Percentiles rank a stretch among this genome's conserved stretches.
Evolutionary conservation across 2,113 vertebrate genomes (phyloP).

Genomic region (Halcyon malimbica): DNA sequence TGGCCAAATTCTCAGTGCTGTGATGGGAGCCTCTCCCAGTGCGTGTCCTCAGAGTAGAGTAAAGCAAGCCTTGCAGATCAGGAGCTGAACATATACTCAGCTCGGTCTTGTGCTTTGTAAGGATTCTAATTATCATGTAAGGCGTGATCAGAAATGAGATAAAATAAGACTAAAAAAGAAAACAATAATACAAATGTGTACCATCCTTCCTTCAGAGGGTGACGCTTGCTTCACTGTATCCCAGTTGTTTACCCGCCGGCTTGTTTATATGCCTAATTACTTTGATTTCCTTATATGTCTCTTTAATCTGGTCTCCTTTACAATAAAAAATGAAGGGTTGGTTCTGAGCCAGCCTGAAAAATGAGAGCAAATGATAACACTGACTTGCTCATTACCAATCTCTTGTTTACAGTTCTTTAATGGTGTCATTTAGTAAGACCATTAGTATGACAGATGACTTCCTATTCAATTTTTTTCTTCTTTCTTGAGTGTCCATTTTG

Average conservation of each 20-base stretch:
- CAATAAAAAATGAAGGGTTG: not conserved
- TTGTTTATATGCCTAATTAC: constrained; percentile 3
- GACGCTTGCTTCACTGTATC: not conserved
- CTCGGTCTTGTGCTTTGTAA: not conserved
- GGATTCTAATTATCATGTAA: not conserved
- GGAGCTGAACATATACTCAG: not conserved
- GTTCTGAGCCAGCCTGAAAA: not conserved
- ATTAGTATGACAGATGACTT: not conserved
- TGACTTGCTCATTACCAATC: not conserved
- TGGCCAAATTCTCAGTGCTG: not conserved
- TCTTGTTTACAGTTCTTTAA: constrained; percentile 3
- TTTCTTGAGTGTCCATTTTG: not conserved
- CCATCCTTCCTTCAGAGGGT: not conserved
- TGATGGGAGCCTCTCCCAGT: not conserved
- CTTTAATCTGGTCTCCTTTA: not conserved
- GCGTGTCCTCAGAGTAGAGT: not conserved
- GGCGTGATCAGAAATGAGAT: not conserved
- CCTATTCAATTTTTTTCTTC: not conserved
- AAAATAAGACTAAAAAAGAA: not conserved
- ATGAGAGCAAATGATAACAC: not conserved
- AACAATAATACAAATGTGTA: not conserved
- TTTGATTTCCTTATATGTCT: constrained; percentile 16
- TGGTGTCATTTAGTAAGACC: not conserved
- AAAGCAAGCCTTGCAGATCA: not conserved
- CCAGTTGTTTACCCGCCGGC: not conserved